Evolutionary conservation across 2,113 vertebrate species (phyloP).

Genomic region (Vombatus ursinus): DNA sequence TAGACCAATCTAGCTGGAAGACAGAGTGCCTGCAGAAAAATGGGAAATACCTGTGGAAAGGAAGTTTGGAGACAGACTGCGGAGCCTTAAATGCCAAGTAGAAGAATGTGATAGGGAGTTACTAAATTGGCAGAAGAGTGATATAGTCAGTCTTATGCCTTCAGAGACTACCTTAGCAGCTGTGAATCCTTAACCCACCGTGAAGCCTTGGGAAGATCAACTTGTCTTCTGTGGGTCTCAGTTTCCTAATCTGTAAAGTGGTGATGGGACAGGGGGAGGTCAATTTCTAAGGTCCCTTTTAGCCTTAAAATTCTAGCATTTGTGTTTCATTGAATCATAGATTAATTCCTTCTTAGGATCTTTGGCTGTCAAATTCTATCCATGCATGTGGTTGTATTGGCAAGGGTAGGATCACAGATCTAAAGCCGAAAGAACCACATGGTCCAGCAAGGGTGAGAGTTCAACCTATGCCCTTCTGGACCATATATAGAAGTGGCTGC

Average conservation of each 20-base stretch:
- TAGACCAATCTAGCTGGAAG: not conserved
- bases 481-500: not conserved
- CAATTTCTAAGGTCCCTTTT: not conserved
- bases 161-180: not conserved
- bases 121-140: not conserved
- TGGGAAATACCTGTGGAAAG: not conserved
- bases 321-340: not conserved
- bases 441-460: not conserved
- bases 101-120: not conserved
- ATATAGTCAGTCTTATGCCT: not conserved
- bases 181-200: not conserved
- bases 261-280: not conserved
- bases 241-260: not conserved
- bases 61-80: not conserved
- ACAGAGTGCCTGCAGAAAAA: not conserved
- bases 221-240: not conserved
- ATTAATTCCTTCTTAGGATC: not conserved
- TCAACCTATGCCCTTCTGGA: not conserved
- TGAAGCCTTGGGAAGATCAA: not conserved
- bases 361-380: not conserved
- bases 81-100: not conserved
- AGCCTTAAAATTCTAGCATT: not conserved
- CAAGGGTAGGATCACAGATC: not conserved
- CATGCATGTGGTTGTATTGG: not conserved
- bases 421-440: not conserved